These are phyloP conservation scores for Hoplostethus mediterraneus DNA, from an alignment of 2,797 vertebrate species.

Conservation along the genomic window DNA sequence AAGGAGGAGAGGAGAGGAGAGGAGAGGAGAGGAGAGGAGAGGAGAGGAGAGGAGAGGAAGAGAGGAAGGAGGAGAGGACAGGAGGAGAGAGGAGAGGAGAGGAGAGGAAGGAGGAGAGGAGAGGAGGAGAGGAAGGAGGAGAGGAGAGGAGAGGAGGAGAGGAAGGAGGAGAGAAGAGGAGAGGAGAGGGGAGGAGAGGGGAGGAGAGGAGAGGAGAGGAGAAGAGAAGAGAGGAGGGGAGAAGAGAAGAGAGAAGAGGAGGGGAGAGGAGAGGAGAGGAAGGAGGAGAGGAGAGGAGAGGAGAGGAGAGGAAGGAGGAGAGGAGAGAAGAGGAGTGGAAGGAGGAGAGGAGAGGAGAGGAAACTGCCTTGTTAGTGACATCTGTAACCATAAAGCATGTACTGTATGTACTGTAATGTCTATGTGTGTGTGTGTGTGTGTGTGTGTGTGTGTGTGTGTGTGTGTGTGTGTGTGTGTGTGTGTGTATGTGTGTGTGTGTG, in stretches of 20 bases:
- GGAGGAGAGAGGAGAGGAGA: background rate
- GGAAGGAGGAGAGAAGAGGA: background rate
- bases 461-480: no score
- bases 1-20: conserved; percentile 19
- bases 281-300: conserved; percentile 19
- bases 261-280: conserved; percentile 6
- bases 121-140: conserved; percentile 11
- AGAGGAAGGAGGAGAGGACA: background rate
- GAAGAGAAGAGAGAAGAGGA: background rate
- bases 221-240: conserved; percentile 8
- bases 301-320: background rate
- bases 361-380: conserved; percentile 29
- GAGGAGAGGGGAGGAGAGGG: background rate
- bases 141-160: conserved; percentile 17
- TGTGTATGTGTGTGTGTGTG: no score
- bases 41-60: background rate
- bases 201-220: background rate
- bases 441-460: no score
- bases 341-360: no score
- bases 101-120: conserved; percentile 4
- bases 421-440: no score
- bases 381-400: conserved; percentile 53
- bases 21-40: background rate
- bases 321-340: background rate
- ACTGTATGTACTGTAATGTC: background rate